phyloP scores from a whole-genome alignment of 2,888 invertebrate species.

The Eupithecia inturbata region DNA sequence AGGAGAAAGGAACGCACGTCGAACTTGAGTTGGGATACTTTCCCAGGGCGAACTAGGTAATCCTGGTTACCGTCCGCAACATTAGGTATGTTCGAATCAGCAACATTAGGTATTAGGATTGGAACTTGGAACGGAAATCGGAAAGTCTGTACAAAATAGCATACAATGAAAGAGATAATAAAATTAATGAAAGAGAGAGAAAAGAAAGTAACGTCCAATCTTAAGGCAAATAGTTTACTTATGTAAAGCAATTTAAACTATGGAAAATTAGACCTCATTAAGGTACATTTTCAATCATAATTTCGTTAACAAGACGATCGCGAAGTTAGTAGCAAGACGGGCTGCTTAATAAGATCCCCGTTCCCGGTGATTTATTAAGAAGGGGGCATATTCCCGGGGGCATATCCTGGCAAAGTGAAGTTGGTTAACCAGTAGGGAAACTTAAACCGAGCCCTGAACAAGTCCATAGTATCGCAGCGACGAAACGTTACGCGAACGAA shows the following conservation, averaged over 20 bases:
- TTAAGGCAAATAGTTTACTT: not conserved
- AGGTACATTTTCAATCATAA: constrained; percentile 38
- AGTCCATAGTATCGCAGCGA: not conserved
- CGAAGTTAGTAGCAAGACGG: constrained; percentile 52
- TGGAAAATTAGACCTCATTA: constrained; percentile 24
- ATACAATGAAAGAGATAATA: too few relatives aligned
- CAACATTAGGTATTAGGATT: too few relatives aligned
- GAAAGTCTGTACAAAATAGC: too few relatives aligned
- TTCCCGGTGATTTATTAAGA: constrained; percentile 57
- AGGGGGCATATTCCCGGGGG: constrained; percentile 39
- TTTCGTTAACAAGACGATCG: constrained; percentile 39
- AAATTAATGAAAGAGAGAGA: too few relatives aligned
- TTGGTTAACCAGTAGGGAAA: constrained; percentile 15
- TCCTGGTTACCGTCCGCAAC: too few relatives aligned
- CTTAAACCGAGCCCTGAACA: not conserved
- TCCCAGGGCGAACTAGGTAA: too few relatives aligned
- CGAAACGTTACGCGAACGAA: too few relatives aligned
- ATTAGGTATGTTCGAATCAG: too few relatives aligned
- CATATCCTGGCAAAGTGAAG: constrained; percentile 24
- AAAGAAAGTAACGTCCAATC: too few relatives aligned
- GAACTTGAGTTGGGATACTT: too few relatives aligned
- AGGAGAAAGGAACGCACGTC: too few relatives aligned
- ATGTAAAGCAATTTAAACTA: constrained; percentile 11
- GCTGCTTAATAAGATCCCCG: constrained; percentile 55
- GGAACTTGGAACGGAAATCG: not conserved